Evolutionary conservation across 2,797 vertebrate species (phyloP).

Genomic region (Cyprinella venusta): DNA sequence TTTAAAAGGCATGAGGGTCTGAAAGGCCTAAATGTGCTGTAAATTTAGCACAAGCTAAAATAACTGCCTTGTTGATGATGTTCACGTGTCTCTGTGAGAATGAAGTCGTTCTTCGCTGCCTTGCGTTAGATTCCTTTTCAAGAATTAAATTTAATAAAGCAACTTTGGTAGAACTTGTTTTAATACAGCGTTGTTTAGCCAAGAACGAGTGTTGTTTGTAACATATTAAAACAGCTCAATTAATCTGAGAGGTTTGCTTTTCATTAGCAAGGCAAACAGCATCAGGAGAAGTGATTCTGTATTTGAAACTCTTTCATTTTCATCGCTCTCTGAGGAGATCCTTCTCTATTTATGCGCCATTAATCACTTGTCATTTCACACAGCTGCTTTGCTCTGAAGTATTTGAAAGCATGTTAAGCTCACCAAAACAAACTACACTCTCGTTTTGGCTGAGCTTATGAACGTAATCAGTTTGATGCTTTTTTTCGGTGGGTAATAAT

Average conservation of each 20-base stretch:
- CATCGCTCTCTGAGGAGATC: slow-evolving; percentile 15
- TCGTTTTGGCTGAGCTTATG: neutral
- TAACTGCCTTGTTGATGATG: neutral
- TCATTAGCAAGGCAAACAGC: slow-evolving; percentile 18
- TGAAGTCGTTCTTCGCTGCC: neutral
- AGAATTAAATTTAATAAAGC: neutral
- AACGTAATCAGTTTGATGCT: slow-evolving; percentile 3
- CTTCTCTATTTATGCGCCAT: neutral
- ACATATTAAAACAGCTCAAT: neutral
- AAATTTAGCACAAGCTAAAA: neutral
- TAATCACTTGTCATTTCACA: slow-evolving; percentile 3
- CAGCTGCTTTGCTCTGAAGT: slow-evolving; percentile 13
- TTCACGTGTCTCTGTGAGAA: neutral
- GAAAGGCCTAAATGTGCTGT: neutral
- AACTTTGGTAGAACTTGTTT: neutral
- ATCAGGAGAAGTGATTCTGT: neutral
- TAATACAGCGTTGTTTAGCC: neutral
- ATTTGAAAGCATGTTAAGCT: slow-evolving; percentile 17
- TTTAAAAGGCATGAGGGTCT: neutral
- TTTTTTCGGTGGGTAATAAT: neutral
- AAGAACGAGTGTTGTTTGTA: neutral
- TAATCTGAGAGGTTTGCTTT: slow-evolving; percentile 11
- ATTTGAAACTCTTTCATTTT: neutral
- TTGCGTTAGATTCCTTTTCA: neutral
- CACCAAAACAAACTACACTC: neutral